Percentiles rank a stretch among this genome's conserved stretches.
These are phyloP conservation scores for Falco cherrug DNA, from an alignment of 2,797 vertebrate genomes.

Conservation along the genomic window DNA sequence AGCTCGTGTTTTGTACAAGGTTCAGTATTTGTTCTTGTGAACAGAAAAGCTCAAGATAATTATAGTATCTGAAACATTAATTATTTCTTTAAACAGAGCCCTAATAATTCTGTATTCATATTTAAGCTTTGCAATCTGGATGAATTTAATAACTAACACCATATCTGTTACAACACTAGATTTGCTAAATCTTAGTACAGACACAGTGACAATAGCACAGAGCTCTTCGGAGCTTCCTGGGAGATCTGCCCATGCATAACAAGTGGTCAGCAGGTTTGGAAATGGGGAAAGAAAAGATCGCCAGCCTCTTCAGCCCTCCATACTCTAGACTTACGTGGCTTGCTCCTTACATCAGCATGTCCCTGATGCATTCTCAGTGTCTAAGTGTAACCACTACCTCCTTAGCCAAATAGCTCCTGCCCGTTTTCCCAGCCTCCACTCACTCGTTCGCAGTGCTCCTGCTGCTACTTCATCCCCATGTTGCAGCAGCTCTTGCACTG, in stretches of 20 bases:
- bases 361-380: neutral
- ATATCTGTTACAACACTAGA: neutral
- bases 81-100: neutral
- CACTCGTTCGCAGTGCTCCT: neutral
- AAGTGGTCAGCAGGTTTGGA: neutral
- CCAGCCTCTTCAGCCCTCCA: neutral
- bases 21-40: neutral
- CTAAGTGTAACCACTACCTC: neutral
- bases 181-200: neutral
- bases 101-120: neutral
- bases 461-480: neutral
- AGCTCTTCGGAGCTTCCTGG: neutral
- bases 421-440: neutral
- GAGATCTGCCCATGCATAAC: neutral
- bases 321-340: neutral
- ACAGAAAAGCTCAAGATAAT: neutral
- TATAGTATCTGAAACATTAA: neutral
- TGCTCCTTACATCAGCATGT: neutral
- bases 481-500: neutral
- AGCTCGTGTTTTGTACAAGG: neutral
- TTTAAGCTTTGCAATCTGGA: neutral
- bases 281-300: neutral
- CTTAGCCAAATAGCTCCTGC: neutral
- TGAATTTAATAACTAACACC: neutral
- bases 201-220: neutral